Percentiles rank a stretch among this genome's conserved stretches.
These are phyloP conservation scores for Campaea margaritaria DNA, from an alignment of 2,888 invertebrate species.

Conservation along the genomic window DNA sequence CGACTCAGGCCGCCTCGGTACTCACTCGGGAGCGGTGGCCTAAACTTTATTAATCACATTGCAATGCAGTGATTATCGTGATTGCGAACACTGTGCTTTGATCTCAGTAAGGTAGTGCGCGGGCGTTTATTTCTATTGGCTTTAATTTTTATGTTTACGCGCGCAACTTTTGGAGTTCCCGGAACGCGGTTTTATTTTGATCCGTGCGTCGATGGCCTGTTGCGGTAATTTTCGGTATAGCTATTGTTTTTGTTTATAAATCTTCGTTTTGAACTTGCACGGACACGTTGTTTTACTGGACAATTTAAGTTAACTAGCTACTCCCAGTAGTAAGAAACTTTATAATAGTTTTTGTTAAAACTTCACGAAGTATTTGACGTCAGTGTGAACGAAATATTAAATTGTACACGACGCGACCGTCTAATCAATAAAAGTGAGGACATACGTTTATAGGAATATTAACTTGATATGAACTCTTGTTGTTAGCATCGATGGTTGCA, in stretches of 20 bases:
- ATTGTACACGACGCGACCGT: too few species aligned
- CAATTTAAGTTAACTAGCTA: too few species aligned
- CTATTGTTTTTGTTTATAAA: constrained; percentile 26
- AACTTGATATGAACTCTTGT: too few species aligned
- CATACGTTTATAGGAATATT: too few species aligned
- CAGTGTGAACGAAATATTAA: too few species aligned
- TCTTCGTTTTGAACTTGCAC: too few species aligned
- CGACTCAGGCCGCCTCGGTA: constrained; percentile 57
- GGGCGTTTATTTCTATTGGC: constrained; percentile 32
- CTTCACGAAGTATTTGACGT: too few species aligned
- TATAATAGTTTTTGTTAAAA: too few species aligned
- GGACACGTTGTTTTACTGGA: too few species aligned
- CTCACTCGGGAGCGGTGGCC: constrained; percentile 41
- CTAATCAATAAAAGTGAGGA: too few species aligned
- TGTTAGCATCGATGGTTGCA: too few species aligned
- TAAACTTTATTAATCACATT: constrained; percentile 43
- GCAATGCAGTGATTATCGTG: constrained; percentile 71
- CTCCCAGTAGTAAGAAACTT: too few species aligned
- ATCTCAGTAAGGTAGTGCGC: constrained; percentile 63
- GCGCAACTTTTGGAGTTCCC: constrained; percentile 14
- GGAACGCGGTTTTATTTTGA: constrained; percentile 39
- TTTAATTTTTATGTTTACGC: constrained; percentile 3
- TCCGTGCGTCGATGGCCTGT: constrained; percentile 25
- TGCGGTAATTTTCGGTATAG: constrained; percentile 35
- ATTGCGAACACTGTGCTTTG: constrained; percentile 59